Evolutionary conservation across 2,113 vertebrate genomes (phyloP).

Genomic region (Ploceus nigricollis): DNA sequence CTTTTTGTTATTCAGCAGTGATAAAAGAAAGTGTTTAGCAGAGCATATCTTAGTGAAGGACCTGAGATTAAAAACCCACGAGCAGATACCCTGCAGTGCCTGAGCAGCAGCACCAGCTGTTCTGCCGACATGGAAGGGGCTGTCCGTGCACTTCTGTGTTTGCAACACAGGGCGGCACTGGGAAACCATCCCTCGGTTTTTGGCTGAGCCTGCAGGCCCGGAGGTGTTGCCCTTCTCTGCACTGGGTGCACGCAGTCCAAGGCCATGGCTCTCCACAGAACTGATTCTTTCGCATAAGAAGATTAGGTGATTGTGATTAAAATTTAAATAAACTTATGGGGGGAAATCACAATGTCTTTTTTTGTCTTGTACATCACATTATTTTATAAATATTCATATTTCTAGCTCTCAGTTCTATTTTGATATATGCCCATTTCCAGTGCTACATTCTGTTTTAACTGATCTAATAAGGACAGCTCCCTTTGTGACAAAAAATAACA

Average conservation of each 20-base stretch:
- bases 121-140: background rate
- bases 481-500: background rate
- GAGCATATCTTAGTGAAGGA: background rate
- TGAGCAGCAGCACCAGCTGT: background rate
- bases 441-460: background rate
- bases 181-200: background rate
- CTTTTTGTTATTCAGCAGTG: background rate
- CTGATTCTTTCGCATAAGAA: background rate
- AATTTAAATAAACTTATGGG: background rate
- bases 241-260: rapidly evolving
- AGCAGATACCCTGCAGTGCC: background rate
- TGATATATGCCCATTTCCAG: background rate
- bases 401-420: background rate
- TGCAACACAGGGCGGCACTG: background rate
- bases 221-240: too few species aligned
- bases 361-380: background rate
- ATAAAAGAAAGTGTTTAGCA: background rate
- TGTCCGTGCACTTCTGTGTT: background rate
- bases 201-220: background rate
- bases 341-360: background rate
- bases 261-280: background rate
- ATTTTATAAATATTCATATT: background rate
- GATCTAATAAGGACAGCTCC: background rate
- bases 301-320: background rate
- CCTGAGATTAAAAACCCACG: background rate